A percentile compares a stretch with the other conserved stretches of the same genome.
phyloP scores from a whole-genome alignment of 2,113 vertebrate species.

The Ptyas mucosa region DNA sequence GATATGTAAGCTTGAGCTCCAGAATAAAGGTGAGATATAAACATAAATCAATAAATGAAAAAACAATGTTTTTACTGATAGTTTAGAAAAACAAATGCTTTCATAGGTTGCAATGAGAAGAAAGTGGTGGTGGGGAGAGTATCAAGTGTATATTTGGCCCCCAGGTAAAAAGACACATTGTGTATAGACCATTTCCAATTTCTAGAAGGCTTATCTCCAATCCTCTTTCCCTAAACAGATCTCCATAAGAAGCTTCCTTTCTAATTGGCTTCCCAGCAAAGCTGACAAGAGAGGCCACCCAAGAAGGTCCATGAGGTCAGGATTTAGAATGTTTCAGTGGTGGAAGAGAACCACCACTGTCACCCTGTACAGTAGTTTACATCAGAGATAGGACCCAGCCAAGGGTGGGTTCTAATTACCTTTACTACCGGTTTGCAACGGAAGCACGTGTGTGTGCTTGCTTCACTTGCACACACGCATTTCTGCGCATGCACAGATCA shows the following conservation, averaged over 20 bases:
- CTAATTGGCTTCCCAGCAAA: background rate
- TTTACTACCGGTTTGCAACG: too few species aligned
- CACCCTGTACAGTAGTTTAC: background rate
- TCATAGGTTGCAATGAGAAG: background rate
- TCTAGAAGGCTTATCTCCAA: background rate
- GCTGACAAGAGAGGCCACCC: background rate
- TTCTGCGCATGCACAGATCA: too few species aligned
- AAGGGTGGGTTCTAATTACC: too few species aligned
- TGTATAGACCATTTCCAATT: background rate
- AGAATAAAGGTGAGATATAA: background rate
- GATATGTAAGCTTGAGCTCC: background rate
- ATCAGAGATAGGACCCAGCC: background rate
- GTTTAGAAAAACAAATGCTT: background rate
- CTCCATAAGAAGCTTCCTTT: background rate
- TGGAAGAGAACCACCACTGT: background rate
- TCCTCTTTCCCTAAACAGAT: constrained; percentile 2
- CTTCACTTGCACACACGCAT: too few species aligned
- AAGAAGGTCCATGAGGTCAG: background rate
- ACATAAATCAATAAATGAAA: background rate
- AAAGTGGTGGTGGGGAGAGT: background rate
- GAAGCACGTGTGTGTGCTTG: too few species aligned
- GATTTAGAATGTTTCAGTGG: background rate
- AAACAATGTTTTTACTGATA: background rate
- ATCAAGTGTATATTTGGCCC: background rate
- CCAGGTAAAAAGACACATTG: background rate